These are phyloP conservation scores for Morpho helenor DNA, from an alignment of 2,888 invertebrate species.

Conservation along the genomic window DNA sequence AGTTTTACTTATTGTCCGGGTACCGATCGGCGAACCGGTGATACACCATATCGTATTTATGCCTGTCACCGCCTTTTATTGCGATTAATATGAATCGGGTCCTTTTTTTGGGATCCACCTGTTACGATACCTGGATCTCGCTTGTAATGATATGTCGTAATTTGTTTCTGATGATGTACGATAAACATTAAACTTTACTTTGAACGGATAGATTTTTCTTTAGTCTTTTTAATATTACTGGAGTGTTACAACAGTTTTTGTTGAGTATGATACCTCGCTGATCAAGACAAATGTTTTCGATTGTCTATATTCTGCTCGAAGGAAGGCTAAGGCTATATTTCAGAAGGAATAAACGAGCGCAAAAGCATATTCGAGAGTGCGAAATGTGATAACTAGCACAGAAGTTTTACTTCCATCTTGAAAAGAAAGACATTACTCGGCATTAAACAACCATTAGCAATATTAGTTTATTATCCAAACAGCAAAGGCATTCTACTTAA, in stretches of 20 bases:
- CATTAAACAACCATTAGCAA: too few relatives aligned
- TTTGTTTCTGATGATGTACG: slow-evolving; percentile 17
- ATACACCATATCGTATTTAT: slow-evolving; percentile 49
- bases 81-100: slow-evolving; percentile 44
- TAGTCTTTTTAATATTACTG: not conserved
- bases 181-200: not conserved
- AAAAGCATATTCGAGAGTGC: too few relatives aligned
- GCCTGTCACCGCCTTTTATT: slow-evolving; percentile 55
- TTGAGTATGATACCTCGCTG: too few relatives aligned
- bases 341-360: too few relatives aligned
- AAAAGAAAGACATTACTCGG: too few relatives aligned
- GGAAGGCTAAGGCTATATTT: too few relatives aligned
- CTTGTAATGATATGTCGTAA: slow-evolving; percentile 11
- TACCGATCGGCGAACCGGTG: slow-evolving; percentile 49
- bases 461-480: too few relatives aligned
- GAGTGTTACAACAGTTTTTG: not conserved
- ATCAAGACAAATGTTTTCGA: too few relatives aligned
- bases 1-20: slow-evolving; percentile 62
- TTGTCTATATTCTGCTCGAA: too few relatives aligned
- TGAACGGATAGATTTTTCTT: not conserved
- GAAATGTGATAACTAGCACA: too few relatives aligned
- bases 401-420: too few relatives aligned
- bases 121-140: slow-evolving; percentile 24
- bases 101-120: slow-evolving; percentile 34
- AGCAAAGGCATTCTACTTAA: too few relatives aligned